Base-by-base conservation (phyloP, 2,113 vertebrate genomes). In the Albula glossodonta region DNA sequence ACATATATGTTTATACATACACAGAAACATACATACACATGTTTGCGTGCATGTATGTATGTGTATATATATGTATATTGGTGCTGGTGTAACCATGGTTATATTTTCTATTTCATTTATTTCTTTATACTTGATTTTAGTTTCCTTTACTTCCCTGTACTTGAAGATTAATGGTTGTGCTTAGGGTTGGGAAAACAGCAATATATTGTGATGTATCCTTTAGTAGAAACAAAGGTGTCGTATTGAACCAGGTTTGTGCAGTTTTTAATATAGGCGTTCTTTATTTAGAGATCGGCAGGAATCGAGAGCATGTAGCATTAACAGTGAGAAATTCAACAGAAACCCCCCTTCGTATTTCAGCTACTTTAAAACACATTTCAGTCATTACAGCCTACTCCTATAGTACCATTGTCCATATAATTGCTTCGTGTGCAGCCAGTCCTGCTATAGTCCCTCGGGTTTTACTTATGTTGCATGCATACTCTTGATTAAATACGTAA, bases 101-200 rank as follows among this genome's bases (percentile, higher is more conserved):
- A 80, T 13, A 84, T 31, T 49, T 53, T 8, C 56, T 17, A 52
- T 84, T 83, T 84, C 91, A 93, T 91, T 91, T 90, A 79, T 12
- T 15, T 79, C 78, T 79, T 49, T 79, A 49, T 79, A 79, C 78
- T 79, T 79, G 78, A 74, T 74, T 25, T 74, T n/a, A 74, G 70
- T 12, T 25, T 51, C 51, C 1, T 78, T 70, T 74, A 31, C 19
- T 78, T 77, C 70, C 83, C 74, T 84, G 51, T 84, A 83, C 50
- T 85, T 74, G 63, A 74, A 86, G 87, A 88, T 82, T 19, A 78
- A 84, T 82, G 3, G 60, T 84, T 10, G 80, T 87, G 79, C 79
- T 92, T 93, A 93, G 92, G 87, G 89, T 88, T 91, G 88, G 86
- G 83, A 48, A 12, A 0, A 86, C 91, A 80, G 77, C 87, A 50